Evolutionary conservation across 1,140 invertebrate species (phyloP).

Genomic region (Maconellicoccus hirsutus): DNA sequence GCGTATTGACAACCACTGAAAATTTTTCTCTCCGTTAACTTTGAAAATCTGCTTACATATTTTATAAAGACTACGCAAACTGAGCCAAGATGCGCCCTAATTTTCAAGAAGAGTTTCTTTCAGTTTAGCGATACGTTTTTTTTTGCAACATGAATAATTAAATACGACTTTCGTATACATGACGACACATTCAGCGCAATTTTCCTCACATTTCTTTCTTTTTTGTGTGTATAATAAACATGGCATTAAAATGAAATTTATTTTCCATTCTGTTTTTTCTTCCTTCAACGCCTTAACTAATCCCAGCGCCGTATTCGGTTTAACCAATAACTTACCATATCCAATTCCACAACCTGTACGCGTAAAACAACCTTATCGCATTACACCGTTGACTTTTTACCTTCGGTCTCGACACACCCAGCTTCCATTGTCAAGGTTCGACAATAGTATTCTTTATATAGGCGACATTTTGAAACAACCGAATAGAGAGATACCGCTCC

Average conservation of each 20-base stretch:
- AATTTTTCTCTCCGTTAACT: not conserved
- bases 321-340: not conserved
- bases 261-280: too few species aligned
- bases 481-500: too few species aligned
- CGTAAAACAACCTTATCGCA: not conserved
- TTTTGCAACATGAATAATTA: not conserved
- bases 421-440: not conserved
- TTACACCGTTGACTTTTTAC: not conserved
- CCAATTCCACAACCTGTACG: not conserved
- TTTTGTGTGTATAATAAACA: too few species aligned
- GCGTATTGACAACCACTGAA: not conserved
- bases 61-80: conserved; percentile 11
- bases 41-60: not conserved
- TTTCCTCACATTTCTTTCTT: too few species aligned
- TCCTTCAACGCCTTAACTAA: too few species aligned
- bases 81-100: conserved; percentile 18
- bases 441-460: too few species aligned
- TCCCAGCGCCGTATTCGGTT: not conserved
- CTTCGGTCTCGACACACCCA: conserved; percentile 1
- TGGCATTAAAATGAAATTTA: too few species aligned
- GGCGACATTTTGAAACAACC: too few species aligned
- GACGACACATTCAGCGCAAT: too few species aligned
- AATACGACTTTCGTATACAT: not conserved
- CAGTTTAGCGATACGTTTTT: not conserved
- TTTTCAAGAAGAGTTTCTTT: not conserved